Base-by-base conservation (phyloP, 2,797 vertebrate genomes). In the Melanogrammus aeglefinus region DNA sequence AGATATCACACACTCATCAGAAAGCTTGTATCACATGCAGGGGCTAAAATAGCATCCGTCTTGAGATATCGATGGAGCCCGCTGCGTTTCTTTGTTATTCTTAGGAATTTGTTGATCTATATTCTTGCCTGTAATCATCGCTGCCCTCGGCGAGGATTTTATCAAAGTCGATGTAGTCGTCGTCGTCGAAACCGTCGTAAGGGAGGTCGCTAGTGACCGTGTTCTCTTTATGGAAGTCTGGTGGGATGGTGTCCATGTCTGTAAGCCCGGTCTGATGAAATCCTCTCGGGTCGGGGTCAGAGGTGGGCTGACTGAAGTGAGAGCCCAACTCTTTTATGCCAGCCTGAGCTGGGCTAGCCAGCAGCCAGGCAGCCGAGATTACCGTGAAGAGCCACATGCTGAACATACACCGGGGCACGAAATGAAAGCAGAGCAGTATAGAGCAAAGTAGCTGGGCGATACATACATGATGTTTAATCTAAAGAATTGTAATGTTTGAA, bases 111-210 rank as follows among this genome's bases (percentile, higher is more conserved):
- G 16, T 6, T 18, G 47, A 57, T 57, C 4, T 1, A 69, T 69
- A 69, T 78, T 90, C 91, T 86, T 82, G 92, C 93, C 38, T 84
- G 85, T 94, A 94, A 82, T 96, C 94, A 18, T 94, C 94, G 24
- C 86, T 90, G 1, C 95, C 95, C 13, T 95, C 95, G 0, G 86
- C 80, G 73, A 99, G 72, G 75, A 99, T 88, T 88, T 93, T 95
- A 66, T 97, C 97, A 0, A 98, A 93, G 73, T 99, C 97, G 21
- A 99, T 85, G 3, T 99, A 99, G 83, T 99, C 98, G 0, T 97
- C 96, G 0, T 98, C 96, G 13, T 98, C 97, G 71, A 96, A 96
- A 71, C 93, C 97, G 27, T 97, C 97, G 31, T 92, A 80, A 35
- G 96, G 86, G 9, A 98, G 94, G 76, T 97, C 97, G 0, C 95